These are phyloP conservation scores for Narcine bancroftii DNA, from an alignment of 2,113 vertebrate genomes.

Conservation along the genomic window DNA sequence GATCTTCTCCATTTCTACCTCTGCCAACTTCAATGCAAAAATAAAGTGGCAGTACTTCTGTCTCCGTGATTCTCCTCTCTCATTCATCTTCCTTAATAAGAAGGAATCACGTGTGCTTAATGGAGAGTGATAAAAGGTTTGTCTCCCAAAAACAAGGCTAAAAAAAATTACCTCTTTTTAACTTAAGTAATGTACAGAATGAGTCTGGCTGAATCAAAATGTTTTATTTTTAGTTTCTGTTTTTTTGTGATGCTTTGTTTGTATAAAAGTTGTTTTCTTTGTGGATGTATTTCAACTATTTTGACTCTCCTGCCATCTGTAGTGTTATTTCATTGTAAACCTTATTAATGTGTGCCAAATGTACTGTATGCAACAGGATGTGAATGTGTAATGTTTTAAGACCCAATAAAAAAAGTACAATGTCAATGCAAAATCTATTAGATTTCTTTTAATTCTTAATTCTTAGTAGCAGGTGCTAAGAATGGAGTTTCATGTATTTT, in stretches of 20 bases:
- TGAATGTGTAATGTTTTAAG: constrained; percentile 86
- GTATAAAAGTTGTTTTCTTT: constrained; percentile 68
- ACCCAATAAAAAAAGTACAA: constrained; percentile 72
- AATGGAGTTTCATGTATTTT: too few species aligned
- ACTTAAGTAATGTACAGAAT: constrained; percentile 63
- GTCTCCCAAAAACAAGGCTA: constrained; percentile 47
- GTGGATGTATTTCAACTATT: constrained; percentile 77
- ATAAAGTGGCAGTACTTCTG: constrained; percentile 51
- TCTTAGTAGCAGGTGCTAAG: not conserved
- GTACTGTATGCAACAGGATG: constrained; percentile 97
- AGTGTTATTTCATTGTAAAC: constrained; percentile 77
- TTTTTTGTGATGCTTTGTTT: constrained; percentile 82
- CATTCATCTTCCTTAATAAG: constrained; percentile 42
- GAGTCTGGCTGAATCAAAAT: constrained; percentile 64
- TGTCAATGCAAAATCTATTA: not conserved
- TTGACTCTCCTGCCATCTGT: constrained; percentile 73
- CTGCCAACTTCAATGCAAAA: constrained; percentile 47
- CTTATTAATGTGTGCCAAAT: constrained; percentile 96
- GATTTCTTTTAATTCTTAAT: not conserved
- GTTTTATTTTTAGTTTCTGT: constrained; percentile 65
- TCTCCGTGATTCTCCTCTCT: constrained; percentile 47
- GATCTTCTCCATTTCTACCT: constrained; percentile 38
- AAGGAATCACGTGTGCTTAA: constrained; percentile 38
- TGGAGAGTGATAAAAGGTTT: constrained; percentile 26
- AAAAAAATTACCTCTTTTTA: constrained; percentile 72